phyloP scores from a whole-genome alignment of 2,797 vertebrate species.

The Rhabdomys pumilio region DNA sequence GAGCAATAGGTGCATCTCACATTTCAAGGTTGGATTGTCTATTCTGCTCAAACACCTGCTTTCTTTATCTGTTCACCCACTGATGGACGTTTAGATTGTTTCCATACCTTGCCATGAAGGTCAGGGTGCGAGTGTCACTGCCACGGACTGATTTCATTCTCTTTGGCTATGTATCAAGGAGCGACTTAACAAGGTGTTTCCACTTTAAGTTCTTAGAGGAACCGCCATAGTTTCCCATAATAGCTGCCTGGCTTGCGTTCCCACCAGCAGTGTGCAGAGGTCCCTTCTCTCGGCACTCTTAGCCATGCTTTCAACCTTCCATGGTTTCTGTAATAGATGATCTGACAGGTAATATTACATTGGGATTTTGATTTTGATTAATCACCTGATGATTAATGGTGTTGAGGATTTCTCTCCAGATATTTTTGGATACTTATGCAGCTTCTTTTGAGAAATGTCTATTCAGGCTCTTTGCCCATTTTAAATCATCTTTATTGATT shows the following conservation, averaged over 20 bases:
- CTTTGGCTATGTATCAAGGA: neutral
- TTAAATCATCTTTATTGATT: neutral
- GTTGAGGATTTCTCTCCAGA: neutral
- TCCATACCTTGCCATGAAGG: neutral
- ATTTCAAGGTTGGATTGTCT: neutral
- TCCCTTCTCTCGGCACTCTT: neutral
- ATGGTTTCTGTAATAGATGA: neutral
- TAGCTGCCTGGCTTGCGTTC: neutral
- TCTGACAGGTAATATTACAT: neutral
- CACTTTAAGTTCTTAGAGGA: neutral
- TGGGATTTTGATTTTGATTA: neutral
- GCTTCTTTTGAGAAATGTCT: neutral
- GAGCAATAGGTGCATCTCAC: neutral
- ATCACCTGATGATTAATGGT: neutral
- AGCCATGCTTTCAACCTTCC: too few relatives aligned
- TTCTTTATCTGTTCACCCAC: neutral
- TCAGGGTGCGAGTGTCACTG: neutral
- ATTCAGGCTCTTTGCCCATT: neutral
- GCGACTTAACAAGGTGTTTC: neutral
- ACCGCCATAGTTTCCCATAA: neutral
- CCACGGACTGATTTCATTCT: neutral
- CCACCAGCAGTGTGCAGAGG: neutral
- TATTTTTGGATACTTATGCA: neutral
- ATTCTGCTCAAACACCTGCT: neutral
- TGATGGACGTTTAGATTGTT: neutral